These are phyloP conservation scores for Gymnocypris eckloni DNA, from an alignment of 2,797 vertebrate species.

Conservation along the genomic window DNA sequence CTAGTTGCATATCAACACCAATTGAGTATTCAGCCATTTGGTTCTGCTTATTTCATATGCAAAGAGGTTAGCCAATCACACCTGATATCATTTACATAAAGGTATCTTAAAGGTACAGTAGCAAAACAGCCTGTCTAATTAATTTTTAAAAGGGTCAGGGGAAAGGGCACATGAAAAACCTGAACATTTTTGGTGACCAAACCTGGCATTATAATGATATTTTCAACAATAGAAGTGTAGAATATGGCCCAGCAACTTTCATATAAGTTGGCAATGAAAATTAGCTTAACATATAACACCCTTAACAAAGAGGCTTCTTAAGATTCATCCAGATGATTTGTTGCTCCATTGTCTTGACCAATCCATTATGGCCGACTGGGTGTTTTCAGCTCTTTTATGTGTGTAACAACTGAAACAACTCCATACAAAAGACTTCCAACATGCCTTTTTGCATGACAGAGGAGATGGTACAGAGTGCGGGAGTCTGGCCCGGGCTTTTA, in stretches of 20 bases:
- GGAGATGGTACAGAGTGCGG: conserved; percentile 8
- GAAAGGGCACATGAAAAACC: neutral
- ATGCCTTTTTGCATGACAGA: conserved; percentile 44
- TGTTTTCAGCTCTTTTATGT: conserved; percentile 29
- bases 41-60: neutral
- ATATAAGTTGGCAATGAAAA: conserved; percentile 7
- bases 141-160: neutral
- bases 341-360: conserved; percentile 26
- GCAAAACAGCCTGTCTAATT: neutral
- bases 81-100: neutral
- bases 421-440: conserved; percentile 34
- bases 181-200: neutral
- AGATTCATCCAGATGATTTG: conserved; percentile 18
- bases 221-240: neutral
- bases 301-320: conserved; percentile 23
- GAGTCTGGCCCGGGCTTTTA: conserved; percentile 28
- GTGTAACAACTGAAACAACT: conserved; percentile 38
- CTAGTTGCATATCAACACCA: neutral
- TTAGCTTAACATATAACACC: neutral
- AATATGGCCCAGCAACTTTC: neutral
- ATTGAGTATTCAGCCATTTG: neutral
- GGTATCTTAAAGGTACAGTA: neutral
- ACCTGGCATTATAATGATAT: neutral
- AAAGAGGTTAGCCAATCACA: neutral
- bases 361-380: conserved; percentile 23